phyloP scores from a whole-genome alignment of 2,113 vertebrate genomes.

The Lipotes vexillifer region DNA sequence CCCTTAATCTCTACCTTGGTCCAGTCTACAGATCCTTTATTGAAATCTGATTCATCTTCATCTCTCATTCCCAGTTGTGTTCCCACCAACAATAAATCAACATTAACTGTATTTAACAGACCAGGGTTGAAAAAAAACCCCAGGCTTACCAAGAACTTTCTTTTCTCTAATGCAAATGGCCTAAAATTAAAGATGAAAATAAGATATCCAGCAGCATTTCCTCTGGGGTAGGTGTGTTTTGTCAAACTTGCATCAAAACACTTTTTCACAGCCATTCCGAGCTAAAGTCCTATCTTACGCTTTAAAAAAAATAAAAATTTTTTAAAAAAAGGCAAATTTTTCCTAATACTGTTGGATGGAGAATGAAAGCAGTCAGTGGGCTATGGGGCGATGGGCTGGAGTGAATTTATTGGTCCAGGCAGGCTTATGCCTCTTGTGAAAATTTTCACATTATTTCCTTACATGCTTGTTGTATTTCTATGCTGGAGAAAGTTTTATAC shows the following conservation, averaged over 20 bases:
- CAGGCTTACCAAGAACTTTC: neutral
- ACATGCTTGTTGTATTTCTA: neutral
- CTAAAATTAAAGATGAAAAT: neutral
- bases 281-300: neutral
- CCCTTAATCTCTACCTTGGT: neutral
- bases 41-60: neutral
- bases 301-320: neutral
- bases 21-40: neutral
- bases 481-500: neutral
- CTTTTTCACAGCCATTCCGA: neutral
- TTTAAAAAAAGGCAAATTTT: neutral
- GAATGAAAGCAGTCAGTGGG: neutral
- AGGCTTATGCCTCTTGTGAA: neutral
- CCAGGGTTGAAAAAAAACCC: neutral
- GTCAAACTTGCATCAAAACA: neutral
- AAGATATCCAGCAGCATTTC: neutral
- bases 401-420: no score
- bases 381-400: accelerated
- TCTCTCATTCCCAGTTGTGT: neutral
- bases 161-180: neutral
- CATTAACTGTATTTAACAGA: neutral
- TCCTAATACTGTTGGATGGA: neutral
- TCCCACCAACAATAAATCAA: neutral
- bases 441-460: neutral
- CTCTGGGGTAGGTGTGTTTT: neutral